phyloP scores from a whole-genome alignment of 2,797 vertebrate species.

The Odontamblyopus rebecca region DNA sequence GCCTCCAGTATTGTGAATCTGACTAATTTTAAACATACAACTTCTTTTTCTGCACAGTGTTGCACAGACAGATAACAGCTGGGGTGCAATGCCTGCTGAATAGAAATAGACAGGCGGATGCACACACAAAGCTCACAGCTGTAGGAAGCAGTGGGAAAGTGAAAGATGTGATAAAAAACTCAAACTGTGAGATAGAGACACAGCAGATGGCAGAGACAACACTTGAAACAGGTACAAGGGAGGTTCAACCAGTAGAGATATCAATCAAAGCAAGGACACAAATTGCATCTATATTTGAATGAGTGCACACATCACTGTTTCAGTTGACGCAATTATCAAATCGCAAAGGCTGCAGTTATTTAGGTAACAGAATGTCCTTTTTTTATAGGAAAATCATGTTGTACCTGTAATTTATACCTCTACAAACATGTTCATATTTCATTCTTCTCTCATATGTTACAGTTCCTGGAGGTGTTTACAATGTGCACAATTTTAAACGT shows the following conservation, averaged over 20 bases:
- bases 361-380: no score
- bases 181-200: slow-evolving; percentile 8
- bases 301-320: background rate
- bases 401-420: no score
- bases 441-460: no score
- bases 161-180: slow-evolving; percentile 8
- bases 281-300: background rate
- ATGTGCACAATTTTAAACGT: no score
- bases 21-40: slow-evolving; percentile 46
- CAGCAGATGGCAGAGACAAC: background rate
- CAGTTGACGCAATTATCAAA: no score
- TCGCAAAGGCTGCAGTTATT: no score
- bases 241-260: background rate
- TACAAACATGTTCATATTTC: no score
- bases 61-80: slow-evolving; percentile 26
- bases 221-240: slow-evolving; percentile 1
- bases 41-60: slow-evolving; percentile 24
- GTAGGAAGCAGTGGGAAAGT: background rate
- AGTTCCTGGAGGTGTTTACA: no score
- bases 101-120: slow-evolving; percentile 28
- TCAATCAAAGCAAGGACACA: background rate
- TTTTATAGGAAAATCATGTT: no score
- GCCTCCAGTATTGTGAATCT: slow-evolving; percentile 48
- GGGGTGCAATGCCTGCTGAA: slow-evolving; percentile 30
- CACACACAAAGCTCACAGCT: slow-evolving; percentile 18